Percentiles rank a stretch among this genome's conserved stretches.
phyloP scores from a whole-genome alignment of 2,888 invertebrate genomes.

The Scaptodrosophila latifasciaeformis region DNA sequence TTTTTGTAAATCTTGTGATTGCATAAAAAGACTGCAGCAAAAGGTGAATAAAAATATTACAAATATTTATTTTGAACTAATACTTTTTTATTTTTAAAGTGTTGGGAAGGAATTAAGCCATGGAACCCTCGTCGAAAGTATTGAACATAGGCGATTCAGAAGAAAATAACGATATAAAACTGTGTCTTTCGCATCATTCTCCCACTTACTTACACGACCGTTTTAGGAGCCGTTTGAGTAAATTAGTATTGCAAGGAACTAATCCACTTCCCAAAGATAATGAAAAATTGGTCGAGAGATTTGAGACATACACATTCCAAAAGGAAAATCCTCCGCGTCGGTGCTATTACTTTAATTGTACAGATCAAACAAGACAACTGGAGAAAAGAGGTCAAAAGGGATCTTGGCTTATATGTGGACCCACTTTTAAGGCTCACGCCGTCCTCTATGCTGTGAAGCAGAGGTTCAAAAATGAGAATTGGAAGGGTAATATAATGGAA shows the following conservation, averaged over 20 bases:
- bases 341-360: background rate
- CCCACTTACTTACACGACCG: background rate
- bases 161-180: background rate
- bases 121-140: background rate
- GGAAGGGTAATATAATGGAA: slow-evolving; percentile 3
- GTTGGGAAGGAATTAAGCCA: no score
- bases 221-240: background rate
- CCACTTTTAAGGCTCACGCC: background rate
- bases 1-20: no score
- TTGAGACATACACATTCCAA: background rate
- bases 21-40: no score
- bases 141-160: background rate
- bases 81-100: no score
- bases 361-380: background rate
- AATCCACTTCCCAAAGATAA: background rate
- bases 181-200: background rate
- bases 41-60: no score
- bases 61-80: no score
- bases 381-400: background rate
- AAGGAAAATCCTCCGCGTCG: background rate
- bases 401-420: background rate
- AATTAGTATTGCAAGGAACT: background rate
- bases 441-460: background rate
- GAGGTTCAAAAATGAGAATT: background rate
- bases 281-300: background rate